Evolutionary conservation across 1,140 invertebrate genomes (phyloP).

Genomic region (Euglossa dilemma): DNA sequence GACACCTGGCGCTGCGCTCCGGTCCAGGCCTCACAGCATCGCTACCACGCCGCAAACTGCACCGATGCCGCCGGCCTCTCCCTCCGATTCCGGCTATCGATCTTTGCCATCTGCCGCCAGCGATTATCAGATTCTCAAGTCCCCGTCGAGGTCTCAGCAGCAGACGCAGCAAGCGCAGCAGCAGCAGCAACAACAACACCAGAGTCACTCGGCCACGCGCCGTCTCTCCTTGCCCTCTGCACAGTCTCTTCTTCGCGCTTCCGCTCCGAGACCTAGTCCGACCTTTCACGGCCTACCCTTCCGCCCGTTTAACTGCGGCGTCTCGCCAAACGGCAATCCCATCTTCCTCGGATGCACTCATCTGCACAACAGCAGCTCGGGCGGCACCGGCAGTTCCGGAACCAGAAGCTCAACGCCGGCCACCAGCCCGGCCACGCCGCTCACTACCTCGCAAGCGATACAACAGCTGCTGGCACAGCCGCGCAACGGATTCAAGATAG

Average conservation of each 20-base stretch:
- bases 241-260: slow-evolving; percentile 76
- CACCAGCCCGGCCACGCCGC: slow-evolving; percentile 83
- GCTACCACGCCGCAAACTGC: slow-evolving; percentile 73
- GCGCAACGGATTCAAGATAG: slow-evolving; percentile 88
- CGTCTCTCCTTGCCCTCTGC: slow-evolving; percentile 79
- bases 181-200: slow-evolving; percentile 47
- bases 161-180: slow-evolving; percentile 64
- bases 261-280: slow-evolving; percentile 83
- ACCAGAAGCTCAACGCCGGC: slow-evolving; percentile 78
- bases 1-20: slow-evolving; percentile 71
- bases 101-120: slow-evolving; percentile 84
- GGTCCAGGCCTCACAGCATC: slow-evolving; percentile 78
- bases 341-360: slow-evolving; percentile 83
- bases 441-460: slow-evolving; percentile 84
- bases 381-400: slow-evolving; percentile 66
- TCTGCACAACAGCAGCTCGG: slow-evolving; percentile 71
- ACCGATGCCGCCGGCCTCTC: slow-evolving; percentile 74
- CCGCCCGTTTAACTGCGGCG: slow-evolving; percentile 80
- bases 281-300: slow-evolving; percentile 86
- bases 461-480: slow-evolving; percentile 86
- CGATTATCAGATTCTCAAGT: slow-evolving; percentile 85
- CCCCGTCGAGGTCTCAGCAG: slow-evolving; percentile 71
- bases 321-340: slow-evolving; percentile 80
- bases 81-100: slow-evolving; percentile 83
- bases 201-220: slow-evolving; percentile 69